Evolutionary conservation across 2,888 invertebrate genomes (phyloP).

Genomic region (Thereva nobilitata): DNA sequence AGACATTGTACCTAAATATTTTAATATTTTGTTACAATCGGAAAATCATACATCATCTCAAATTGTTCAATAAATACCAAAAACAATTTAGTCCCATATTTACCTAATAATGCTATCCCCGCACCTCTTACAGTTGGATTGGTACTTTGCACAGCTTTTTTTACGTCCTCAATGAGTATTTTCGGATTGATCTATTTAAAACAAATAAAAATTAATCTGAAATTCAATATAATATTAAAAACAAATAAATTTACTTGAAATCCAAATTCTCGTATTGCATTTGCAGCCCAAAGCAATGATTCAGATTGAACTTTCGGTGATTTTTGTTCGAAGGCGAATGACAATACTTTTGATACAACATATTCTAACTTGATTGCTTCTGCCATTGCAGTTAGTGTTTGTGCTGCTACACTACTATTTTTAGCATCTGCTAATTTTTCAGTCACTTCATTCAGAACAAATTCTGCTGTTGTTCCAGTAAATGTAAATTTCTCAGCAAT

Average conservation of each 20-base stretch:
- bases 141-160: slow-evolving; percentile 81
- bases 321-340: slow-evolving; percentile 82
- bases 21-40: slow-evolving; percentile 58
- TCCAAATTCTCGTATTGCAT: slow-evolving; percentile 84
- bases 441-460: slow-evolving; percentile 77
- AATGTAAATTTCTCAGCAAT: slow-evolving; percentile 77
- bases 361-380: slow-evolving; percentile 78
- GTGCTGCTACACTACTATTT: slow-evolving; percentile 68
- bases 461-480: slow-evolving; percentile 73
- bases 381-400: slow-evolving; percentile 72
- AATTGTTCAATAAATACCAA: not conserved
- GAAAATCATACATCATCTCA: not conserved
- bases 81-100: not conserved
- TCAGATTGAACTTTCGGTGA: slow-evolving; percentile 91
- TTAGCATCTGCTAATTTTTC: slow-evolving; percentile 86
- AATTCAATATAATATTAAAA: not conserved
- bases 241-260: slow-evolving; percentile 55
- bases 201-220: not conserved
- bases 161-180: slow-evolving; percentile 73
- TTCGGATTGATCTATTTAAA: slow-evolving; percentile 70
- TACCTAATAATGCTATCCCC: slow-evolving; percentile 62
- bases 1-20: slow-evolving; percentile 69
- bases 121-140: slow-evolving; percentile 83
- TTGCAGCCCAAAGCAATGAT: slow-evolving; percentile 77
- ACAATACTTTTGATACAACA: slow-evolving; percentile 71